Conservation (phyloP, 2,797 vertebrate species). For the Helicolenus hilgendorfi region DNA sequence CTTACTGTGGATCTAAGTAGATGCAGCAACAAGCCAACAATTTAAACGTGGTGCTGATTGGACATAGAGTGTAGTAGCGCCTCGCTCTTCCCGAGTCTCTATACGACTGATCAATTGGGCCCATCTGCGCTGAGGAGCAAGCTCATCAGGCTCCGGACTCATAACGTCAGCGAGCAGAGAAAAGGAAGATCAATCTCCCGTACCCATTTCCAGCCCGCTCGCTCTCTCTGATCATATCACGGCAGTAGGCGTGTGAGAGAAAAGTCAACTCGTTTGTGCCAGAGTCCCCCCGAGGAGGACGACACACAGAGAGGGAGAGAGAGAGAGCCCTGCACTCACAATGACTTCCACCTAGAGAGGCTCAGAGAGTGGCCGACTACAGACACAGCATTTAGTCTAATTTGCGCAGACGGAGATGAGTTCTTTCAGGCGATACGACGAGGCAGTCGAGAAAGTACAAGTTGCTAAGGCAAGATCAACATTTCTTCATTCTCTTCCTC, state of each 20-base stretch:
- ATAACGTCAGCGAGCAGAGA: slow-evolving; percentile 32
- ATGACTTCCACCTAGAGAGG: slow-evolving; percentile 24
- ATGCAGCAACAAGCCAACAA: not conserved
- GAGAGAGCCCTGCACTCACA: slow-evolving; percentile 9
- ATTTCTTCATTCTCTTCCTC: not conserved
- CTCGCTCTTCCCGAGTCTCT: not conserved
- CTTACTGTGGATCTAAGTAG: not conserved
- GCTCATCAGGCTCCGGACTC: slow-evolving; percentile 55
- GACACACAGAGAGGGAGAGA: slow-evolving; percentile 19
- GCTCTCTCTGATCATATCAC: slow-evolving; percentile 74
- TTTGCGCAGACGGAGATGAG: not conserved
- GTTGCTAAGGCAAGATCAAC: slow-evolving; percentile 3
- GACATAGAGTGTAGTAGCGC: not conserved
- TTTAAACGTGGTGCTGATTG: not conserved
- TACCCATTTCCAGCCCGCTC: slow-evolving; percentile 72
- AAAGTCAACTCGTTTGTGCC: slow-evolving; percentile 74
- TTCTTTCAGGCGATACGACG: slow-evolving; percentile 1
- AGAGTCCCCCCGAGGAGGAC: slow-evolving; percentile 45
- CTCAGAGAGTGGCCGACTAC: not conserved
- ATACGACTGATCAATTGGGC: slow-evolving; percentile 33
- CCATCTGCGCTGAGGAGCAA: slow-evolving; percentile 51
- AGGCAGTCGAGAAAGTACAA: slow-evolving; percentile 22
- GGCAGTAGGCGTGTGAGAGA: slow-evolving; percentile 65
- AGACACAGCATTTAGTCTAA: not conserved
- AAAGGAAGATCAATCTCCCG: slow-evolving; percentile 69